phyloP scores from a whole-genome alignment of 2,113 vertebrate genomes.

The Callopanchax toddi region DNA sequence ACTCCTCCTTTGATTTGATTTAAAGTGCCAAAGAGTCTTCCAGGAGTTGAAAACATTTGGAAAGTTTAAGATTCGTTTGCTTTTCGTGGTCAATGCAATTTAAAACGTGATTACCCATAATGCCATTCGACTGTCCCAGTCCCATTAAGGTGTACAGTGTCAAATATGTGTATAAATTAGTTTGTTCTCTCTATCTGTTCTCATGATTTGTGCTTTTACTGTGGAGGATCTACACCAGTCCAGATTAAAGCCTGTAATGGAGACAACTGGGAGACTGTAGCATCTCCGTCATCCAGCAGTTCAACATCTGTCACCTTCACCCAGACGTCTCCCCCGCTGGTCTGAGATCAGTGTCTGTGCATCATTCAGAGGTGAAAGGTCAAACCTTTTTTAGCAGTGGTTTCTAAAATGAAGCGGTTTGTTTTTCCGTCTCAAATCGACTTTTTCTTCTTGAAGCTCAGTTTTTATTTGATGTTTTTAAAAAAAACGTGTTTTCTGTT shows the following conservation, averaged over 20 bases:
- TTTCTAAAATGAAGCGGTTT: background rate
- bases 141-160: slow-evolving; percentile 41
- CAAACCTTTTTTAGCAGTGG: background rate
- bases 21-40: slow-evolving; percentile 71
- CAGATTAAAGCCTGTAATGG: no score
- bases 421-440: no score
- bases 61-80: background rate
- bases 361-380: background rate
- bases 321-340: background rate
- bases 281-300: no score
- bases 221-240: background rate
- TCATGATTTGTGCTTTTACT: slow-evolving; percentile 12
- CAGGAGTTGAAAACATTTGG: slow-evolving; percentile 7
- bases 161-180: slow-evolving; percentile 55
- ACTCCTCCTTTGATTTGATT: slow-evolving; percentile 9
- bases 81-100: background rate
- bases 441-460: background rate
- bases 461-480: background rate
- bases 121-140: slow-evolving; percentile 1
- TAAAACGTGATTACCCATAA: slow-evolving; percentile 14
- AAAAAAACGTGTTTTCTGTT: background rate
- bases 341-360: background rate
- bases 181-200: slow-evolving; percentile 58
- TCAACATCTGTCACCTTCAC: background rate
- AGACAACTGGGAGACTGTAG: background rate